Evolutionary conservation across 2,888 invertebrate species (phyloP).

Genomic region (Stegophylla sp.): DNA sequence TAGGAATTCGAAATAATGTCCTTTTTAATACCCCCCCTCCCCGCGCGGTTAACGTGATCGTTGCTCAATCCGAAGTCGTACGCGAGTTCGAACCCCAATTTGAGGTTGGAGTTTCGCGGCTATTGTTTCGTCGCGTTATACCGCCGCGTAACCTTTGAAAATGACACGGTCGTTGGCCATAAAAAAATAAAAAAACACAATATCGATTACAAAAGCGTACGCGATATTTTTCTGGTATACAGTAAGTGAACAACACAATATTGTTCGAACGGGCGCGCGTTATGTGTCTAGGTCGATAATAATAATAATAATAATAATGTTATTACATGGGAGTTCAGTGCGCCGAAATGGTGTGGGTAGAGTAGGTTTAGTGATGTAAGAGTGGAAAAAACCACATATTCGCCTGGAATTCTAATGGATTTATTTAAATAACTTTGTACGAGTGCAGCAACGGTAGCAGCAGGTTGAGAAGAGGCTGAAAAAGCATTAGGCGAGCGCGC

Average conservation of each 20-base stretch:
- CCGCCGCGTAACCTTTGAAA: constrained; percentile 41
- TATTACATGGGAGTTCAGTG: neutral
- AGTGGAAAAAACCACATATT: constrained; percentile 1
- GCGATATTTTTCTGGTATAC: constrained; percentile 27
- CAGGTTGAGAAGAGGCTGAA: constrained; percentile 5
- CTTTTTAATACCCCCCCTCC: neutral
- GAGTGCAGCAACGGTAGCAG: no score
- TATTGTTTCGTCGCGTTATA: neutral
- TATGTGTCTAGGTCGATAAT: constrained; percentile 23
- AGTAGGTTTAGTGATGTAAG: no score
- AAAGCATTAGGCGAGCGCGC: no score
- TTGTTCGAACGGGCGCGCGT: neutral
- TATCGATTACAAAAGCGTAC: no score
- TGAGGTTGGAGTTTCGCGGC: neutral
- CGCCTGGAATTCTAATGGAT: constrained; percentile 30
- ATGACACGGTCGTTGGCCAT: constrained; percentile 23
- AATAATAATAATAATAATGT: no score
- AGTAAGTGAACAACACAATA: neutral
- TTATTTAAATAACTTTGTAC: constrained; percentile 37
- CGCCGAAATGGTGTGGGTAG: neutral
- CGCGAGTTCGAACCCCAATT: constrained; percentile 31
- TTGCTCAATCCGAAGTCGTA: neutral
- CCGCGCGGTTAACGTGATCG: constrained; percentile 7
- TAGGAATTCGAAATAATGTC: neutral
- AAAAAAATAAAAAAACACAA: constrained; percentile 4